Evolutionary conservation across 2,113 vertebrate species (phyloP).

Genomic region (Myrmecophaga tridactyla): DNA sequence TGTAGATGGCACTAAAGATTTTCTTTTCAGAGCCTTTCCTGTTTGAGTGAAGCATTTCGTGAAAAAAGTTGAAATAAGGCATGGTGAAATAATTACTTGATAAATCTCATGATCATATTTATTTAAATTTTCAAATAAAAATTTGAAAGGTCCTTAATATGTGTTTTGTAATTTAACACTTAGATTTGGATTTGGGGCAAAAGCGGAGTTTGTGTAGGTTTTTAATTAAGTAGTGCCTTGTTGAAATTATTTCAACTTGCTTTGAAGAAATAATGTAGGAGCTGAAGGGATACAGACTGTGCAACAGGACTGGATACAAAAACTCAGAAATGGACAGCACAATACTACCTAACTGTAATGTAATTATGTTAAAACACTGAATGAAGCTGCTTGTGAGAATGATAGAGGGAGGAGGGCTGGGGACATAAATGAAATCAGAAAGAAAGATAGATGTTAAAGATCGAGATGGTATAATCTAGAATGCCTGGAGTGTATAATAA

Average conservation of each 20-base stretch:
- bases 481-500: too few species aligned
- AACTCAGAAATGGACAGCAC: too few species aligned
- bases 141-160: not conserved
- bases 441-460: too few species aligned
- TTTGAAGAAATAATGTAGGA: too few species aligned
- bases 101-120: not conserved
- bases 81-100: not conserved
- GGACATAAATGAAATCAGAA: too few species aligned
- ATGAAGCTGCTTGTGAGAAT: too few species aligned
- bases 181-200: not conserved
- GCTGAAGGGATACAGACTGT: too few species aligned
- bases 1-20: slow-evolving; percentile 12
- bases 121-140: not conserved
- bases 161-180: not conserved
- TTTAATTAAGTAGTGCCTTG: not conserved
- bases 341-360: too few species aligned
- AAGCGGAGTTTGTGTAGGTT: not conserved
- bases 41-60: slow-evolving; percentile 9
- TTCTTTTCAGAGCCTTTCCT: not conserved
- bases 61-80: not conserved
- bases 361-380: too few species aligned
- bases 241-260: not conserved
- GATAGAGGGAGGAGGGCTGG: too few species aligned
- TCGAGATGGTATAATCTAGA: too few species aligned
- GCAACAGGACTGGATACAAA: too few species aligned